Conservation (phyloP, 2,113 vertebrate genomes). For the Sapajus apella region DNA sequence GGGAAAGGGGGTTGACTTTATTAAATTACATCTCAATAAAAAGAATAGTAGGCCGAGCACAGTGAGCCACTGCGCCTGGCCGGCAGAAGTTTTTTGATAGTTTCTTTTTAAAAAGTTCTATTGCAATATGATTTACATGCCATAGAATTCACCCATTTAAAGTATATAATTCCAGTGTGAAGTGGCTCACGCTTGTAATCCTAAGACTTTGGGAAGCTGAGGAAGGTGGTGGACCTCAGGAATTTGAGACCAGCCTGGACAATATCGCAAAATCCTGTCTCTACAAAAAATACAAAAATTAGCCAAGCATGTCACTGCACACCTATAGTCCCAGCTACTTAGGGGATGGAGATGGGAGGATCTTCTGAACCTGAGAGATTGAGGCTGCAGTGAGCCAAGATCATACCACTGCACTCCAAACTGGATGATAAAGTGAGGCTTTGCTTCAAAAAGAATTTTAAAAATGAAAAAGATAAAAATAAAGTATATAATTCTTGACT, state of each 20-base stretch:
- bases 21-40: too few species aligned
- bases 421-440: background rate
- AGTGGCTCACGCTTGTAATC: background rate
- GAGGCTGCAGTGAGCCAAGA: background rate
- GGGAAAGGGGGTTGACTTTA: too few species aligned
- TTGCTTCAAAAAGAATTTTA: background rate
- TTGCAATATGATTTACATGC: background rate
- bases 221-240: background rate
- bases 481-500: too few species aligned
- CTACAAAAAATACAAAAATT: background rate
- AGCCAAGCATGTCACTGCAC: background rate
- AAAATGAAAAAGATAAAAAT: too few species aligned
- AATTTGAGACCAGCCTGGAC: background rate
- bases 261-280: background rate
- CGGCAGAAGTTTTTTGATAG: background rate
- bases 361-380: background rate
- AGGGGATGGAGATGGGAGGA: background rate
- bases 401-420: background rate
- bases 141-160: background rate
- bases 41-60: background rate
- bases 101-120: background rate
- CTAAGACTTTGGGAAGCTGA: too few species aligned
- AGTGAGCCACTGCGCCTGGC: too few species aligned
- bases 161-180: background rate
- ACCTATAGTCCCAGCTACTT: background rate